phyloP scores from a whole-genome alignment of 2,797 vertebrate genomes.

The Eurystomus glaucurus region DNA sequence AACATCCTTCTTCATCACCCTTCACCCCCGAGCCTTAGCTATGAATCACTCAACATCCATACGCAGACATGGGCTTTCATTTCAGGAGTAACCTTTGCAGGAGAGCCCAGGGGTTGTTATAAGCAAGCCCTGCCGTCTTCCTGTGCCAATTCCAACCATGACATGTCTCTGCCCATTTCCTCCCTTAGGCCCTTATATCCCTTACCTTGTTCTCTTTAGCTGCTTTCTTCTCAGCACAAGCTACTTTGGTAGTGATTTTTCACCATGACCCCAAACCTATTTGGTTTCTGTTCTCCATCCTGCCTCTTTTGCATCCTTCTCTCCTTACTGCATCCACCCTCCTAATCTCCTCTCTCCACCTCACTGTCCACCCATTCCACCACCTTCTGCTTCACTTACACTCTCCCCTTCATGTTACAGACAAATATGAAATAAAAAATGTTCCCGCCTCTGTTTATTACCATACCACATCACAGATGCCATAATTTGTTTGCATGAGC shows the following conservation, averaged over 20 bases:
- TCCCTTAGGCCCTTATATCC: not conserved
- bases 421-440: not conserved
- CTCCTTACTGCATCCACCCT: not conserved
- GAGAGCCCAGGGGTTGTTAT: not conserved
- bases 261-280: not conserved
- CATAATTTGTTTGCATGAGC: not conserved
- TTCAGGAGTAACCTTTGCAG: not conserved
- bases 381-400: not conserved
- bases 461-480: not conserved
- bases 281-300: not conserved
- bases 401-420: not conserved
- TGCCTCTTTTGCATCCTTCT: not conserved
- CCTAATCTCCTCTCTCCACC: not conserved
- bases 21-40: not conserved
- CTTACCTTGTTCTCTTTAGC: not conserved
- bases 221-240: not conserved
- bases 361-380: not conserved
- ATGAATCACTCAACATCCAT: not conserved
- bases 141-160: not conserved
- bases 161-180: not conserved
- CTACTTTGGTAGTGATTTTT: not conserved
- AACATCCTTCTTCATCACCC: not conserved
- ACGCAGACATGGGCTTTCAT: not conserved
- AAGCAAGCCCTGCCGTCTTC: not conserved
- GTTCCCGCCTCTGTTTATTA: not conserved